A percentile compares a stretch with the other conserved stretches of the same genome.
phyloP scores from a whole-genome alignment of 2,888 invertebrate species.

The Euplexia lucipara region DNA sequence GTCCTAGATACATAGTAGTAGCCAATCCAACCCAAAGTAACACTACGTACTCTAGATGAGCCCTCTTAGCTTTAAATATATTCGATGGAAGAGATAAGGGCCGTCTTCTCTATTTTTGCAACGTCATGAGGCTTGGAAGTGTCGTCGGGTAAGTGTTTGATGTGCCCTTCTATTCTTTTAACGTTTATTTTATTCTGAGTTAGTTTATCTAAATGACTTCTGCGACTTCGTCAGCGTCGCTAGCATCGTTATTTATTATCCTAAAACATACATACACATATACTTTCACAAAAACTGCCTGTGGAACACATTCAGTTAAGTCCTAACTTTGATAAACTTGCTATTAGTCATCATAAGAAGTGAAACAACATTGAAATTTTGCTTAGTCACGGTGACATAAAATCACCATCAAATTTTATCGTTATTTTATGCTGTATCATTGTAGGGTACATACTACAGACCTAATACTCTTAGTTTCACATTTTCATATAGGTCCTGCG shows the following conservation, averaged over 20 bases:
- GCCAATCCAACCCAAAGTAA: background rate
- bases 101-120: conserved; percentile 31
- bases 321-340: conserved; percentile 32
- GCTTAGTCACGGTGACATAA: conserved; percentile 22
- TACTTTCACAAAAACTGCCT: background rate
- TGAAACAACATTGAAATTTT: background rate
- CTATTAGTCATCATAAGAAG: conserved; percentile 10
- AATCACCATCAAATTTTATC: conserved; percentile 26
- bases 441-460: conserved; percentile 6
- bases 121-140: conserved; percentile 20
- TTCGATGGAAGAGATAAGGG: conserved; percentile 48
- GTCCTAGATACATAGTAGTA: conserved; percentile 24
- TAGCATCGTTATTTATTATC: background rate
- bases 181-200: conserved; percentile 7
- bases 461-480: background rate
- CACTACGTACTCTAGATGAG: conserved; percentile 13
- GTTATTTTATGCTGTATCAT: conserved; percentile 21
- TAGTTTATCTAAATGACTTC: too few relatives aligned
- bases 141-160: conserved; percentile 13
- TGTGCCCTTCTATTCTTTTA: conserved; percentile 13
- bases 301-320: background rate
- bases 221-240: too few relatives aligned
- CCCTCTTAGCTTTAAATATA: conserved; percentile 33
- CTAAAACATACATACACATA: too few relatives aligned
- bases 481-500: background rate